Evolutionary conservation across 2,888 invertebrate genomes (phyloP), one percentile per base, ranked within the genome.

Genomic region (Gisinianus flammeolus): DNA sequence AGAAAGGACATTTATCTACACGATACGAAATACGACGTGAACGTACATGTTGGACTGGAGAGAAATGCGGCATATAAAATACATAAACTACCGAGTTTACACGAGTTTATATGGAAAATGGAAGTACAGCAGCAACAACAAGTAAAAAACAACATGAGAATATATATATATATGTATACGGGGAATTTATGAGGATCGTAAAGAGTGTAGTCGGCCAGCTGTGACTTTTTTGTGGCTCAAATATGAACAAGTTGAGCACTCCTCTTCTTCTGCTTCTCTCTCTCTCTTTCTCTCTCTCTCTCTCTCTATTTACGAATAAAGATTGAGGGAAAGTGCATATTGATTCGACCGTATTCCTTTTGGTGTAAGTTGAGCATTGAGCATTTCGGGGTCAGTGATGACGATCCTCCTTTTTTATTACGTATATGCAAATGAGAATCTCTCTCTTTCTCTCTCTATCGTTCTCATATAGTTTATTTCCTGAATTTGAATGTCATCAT

Each of bases 161-260:
- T 10, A 30, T 12, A 26, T 66, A 66, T 8, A 66, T 66, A 66
- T 66, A 31, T 66, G 31, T n/a, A n/a, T n/a, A n/a, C n/a, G n/a
- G n/a, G n/a, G n/a, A n/a, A n/a, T n/a, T n/a, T n/a, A n/a, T n/a
- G n/a, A n/a, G n/a, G n/a, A n/a, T n/a, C 68, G 30, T 33, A 68
- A 35, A 68, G 22, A 68, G 26, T 35, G 8, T 2, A 68, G n/a
- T 68, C n/a, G 68, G n/a, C 35, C 33, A 68, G 68, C 68, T 68
- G 68, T 68, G 68, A 68, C 68, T 33, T 68, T 68, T 26, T 68
- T 68, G 66, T 68, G 68, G 68, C 68, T 68, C 68, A 68, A 68
- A 24, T 35, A 31, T 24, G 35, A 35, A 30, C 22, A 66, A 66
- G 30, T 66, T 66, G 28, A 66, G 28, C 12, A 66, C 66, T 66